Evolutionary conservation across 2,113 vertebrate species (phyloP).

Genomic region (Corydoras sp.): DNA sequence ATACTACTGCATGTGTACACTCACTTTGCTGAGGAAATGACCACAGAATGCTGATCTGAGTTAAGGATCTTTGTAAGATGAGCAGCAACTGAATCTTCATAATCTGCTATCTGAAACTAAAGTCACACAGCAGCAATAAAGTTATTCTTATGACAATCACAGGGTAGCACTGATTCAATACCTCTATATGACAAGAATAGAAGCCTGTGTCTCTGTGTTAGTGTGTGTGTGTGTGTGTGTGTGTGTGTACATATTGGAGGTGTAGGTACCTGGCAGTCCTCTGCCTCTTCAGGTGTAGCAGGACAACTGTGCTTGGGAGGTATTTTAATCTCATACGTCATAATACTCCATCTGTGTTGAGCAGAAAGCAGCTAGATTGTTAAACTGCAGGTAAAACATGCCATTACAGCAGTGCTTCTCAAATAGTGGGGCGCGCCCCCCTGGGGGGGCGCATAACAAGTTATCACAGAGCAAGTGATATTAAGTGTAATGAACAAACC

Average conservation of each 20-base stretch:
- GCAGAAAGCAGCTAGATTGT: background rate
- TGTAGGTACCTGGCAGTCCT: conserved; percentile 78
- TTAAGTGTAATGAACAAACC: no score
- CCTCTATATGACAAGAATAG: no score
- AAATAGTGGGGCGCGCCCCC: no score
- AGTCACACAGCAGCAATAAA: background rate
- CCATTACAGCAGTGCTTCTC: no score
- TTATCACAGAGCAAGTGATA: no score
- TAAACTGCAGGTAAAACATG: no score
- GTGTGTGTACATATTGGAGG: background rate
- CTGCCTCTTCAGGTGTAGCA: conserved; percentile 75
- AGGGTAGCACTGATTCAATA: no score
- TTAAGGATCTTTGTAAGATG: conserved; percentile 96
- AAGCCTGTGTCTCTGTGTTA: no score
- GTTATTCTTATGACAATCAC: no score
- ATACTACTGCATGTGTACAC: conserved; percentile 38
- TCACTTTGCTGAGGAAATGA: conserved; percentile 95
- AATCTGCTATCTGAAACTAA: conserved; percentile 85
- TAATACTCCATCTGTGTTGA: conserved; percentile 88
- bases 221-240: no score
- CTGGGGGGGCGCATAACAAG: no score
- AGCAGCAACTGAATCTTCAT: conserved; percentile 89
- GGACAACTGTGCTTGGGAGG: conserved; percentile 83
- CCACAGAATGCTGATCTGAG: conserved; percentile 89
- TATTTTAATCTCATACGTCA: conserved; percentile 97